A percentile compares a stretch with the other conserved stretches of the same genome.
These are phyloP conservation scores for Amazona finschi DNA, from an alignment of 2,797 vertebrate genomes.

Conservation along the genomic window DNA sequence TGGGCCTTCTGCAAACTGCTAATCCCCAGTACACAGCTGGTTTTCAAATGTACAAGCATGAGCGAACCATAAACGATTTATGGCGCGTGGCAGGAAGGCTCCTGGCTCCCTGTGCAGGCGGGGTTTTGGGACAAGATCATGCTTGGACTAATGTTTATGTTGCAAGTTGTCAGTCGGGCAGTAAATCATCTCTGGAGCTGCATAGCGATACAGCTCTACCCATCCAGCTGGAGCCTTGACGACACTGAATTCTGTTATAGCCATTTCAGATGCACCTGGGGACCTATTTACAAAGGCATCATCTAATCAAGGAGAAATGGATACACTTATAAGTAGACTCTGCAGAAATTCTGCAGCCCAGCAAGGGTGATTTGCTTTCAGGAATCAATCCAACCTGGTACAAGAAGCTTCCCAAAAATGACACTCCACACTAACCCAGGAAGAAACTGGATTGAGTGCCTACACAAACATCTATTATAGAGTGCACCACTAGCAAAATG, in stretches of 20 bases:
- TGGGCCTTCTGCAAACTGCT: constrained; percentile 70
- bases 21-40: constrained; percentile 72
- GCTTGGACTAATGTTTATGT: constrained; percentile 74
- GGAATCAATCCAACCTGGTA: not conserved
- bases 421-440: not conserved
- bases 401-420: not conserved
- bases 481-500: not conserved
- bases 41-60: constrained; percentile 48
- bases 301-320: not conserved
- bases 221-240: not conserved
- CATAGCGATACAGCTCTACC: not conserved
- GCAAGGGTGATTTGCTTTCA: not conserved
- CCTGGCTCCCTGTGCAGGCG: constrained; percentile 66
- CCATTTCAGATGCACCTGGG: not conserved
- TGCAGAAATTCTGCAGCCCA: not conserved
- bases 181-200: constrained; percentile 53
- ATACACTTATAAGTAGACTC: not conserved
- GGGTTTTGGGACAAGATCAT: constrained; percentile 71
- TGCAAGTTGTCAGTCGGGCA: constrained; percentile 52
- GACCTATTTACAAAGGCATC: not conserved
- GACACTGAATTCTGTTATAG: not conserved
- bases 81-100: constrained; percentile 79
- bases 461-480: not conserved
- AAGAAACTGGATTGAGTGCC: not conserved
- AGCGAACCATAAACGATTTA: constrained; percentile 77